phyloP scores from a whole-genome alignment of 2,797 vertebrate genomes.

The Peromyscus nudipes region DNA sequence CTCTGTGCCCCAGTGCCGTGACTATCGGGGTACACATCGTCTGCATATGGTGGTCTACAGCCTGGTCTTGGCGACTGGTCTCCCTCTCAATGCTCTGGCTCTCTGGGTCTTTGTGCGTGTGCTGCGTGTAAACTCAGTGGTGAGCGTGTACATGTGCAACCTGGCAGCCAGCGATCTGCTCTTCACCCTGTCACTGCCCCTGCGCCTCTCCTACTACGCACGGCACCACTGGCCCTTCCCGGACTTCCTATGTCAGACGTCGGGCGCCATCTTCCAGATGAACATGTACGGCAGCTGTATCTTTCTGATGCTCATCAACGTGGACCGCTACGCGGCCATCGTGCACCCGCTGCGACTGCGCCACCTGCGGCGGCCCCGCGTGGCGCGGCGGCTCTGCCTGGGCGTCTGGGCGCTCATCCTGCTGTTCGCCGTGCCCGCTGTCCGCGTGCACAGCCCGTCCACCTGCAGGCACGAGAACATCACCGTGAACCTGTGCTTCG shows the following conservation, averaged over 20 bases:
- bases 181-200: constrained; percentile 89
- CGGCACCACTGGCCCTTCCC: constrained; percentile 88
- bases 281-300: constrained; percentile 92
- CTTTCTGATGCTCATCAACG: constrained; percentile 90
- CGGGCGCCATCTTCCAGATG: constrained; percentile 91
- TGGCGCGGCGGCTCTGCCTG: constrained; percentile 88
- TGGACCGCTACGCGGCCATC: constrained; percentile 89
- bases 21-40: constrained; percentile 84
- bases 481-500: constrained; percentile 86
- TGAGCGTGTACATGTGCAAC: constrained; percentile 90
- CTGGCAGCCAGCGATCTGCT: constrained; percentile 89
- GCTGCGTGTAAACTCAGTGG: constrained; percentile 88
- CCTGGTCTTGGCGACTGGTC: constrained; percentile 86
- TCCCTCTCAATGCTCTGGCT: constrained; percentile 87
- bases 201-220: constrained; percentile 89
- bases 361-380: constrained; percentile 87
- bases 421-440: constrained; percentile 87
- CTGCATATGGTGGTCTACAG: constrained; percentile 88
- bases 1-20: constrained; percentile 77
- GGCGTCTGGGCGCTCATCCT: constrained; percentile 89
- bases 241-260: constrained; percentile 86
- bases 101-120: constrained; percentile 89
- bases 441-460: constrained; percentile 85
- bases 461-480: constrained; percentile 65
- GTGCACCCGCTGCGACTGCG: constrained; percentile 89